phyloP scores from a whole-genome alignment of 2,797 vertebrate genomes.

The Bradypodion pumilum region DNA sequence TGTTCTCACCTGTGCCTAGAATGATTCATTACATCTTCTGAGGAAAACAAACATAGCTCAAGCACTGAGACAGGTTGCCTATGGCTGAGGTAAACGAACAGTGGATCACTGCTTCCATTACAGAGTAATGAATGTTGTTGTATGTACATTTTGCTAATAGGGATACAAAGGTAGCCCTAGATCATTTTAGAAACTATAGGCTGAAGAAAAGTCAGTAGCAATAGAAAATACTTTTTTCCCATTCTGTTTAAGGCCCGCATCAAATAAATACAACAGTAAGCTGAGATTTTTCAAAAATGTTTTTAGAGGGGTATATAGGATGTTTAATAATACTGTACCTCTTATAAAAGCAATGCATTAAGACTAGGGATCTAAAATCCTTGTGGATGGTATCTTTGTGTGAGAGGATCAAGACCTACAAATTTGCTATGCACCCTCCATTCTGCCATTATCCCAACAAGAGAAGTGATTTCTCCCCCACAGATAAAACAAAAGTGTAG shows the following conservation, averaged over 20 bases:
- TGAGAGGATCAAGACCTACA: no score
- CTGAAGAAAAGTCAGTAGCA: background rate
- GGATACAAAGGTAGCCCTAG: background rate
- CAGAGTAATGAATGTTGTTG: background rate
- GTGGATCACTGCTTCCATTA: background rate
- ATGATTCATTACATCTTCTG: background rate
- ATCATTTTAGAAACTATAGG: background rate
- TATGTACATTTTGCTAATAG: slow-evolving; percentile 21
- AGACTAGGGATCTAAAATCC: no score
- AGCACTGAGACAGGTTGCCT: background rate
- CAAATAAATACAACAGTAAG: background rate
- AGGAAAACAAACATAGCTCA: background rate
- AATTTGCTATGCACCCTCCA: no score
- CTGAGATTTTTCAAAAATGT: background rate
- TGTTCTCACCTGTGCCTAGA: background rate
- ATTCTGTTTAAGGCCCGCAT: no score
- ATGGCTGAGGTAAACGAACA: background rate
- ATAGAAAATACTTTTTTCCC: background rate
- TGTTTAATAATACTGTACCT: background rate
- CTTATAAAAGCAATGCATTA: background rate
- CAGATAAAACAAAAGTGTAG: no score
- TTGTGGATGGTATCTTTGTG: no score
- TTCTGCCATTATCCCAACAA: no score
- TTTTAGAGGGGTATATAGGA: background rate
- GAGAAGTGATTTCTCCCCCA: no score